phyloP scores from a whole-genome alignment of 1,140 invertebrate genomes.

The Hypsibius dujardini region DNA sequence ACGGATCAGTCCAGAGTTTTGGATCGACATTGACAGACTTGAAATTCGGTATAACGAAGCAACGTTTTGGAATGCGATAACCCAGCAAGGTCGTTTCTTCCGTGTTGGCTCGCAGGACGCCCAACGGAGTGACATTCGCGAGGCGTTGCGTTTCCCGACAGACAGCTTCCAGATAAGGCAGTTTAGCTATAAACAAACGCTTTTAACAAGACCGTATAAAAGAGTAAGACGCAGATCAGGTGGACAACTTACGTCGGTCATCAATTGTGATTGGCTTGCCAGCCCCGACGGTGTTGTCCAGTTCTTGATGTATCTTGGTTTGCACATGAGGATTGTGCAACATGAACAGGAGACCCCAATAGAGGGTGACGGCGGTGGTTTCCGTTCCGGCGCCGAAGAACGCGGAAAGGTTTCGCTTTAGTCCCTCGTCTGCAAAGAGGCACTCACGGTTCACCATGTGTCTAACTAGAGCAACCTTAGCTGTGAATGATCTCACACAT shows the following conservation, averaged over 20 bases:
- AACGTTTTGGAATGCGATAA: conserved; percentile 32
- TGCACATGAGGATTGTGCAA: conserved; percentile 27
- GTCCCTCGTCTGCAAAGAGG: not conserved
- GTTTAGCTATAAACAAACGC: not conserved
- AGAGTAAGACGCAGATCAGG: too few species aligned
- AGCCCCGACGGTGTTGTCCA: conserved; percentile 27
- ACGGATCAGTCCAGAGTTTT: conserved; percentile 48
- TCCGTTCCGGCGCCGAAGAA: conserved; percentile 28
- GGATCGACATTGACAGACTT: conserved; percentile 52
- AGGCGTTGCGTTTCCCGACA: conserved; percentile 15
- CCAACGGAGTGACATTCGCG: conserved; percentile 29
- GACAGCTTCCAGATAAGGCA: conserved; percentile 15
- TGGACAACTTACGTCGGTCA: not conserved
- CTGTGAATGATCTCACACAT: not conserved
- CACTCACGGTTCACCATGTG: too few species aligned
- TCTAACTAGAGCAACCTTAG: too few species aligned
- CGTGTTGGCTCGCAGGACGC: conserved; percentile 31
- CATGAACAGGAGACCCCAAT: conserved; percentile 25
- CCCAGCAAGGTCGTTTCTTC: conserved; percentile 28
- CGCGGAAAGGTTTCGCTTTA: conserved; percentile 22
- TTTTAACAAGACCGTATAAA: too few species aligned
- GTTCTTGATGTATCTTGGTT: conserved; percentile 28
- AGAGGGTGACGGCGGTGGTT: conserved; percentile 26
- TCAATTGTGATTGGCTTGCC: conserved; percentile 21
- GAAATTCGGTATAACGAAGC: conserved; percentile 57